Evolutionary conservation across 2,888 invertebrate species (phyloP).

Genomic region (Tipula confusa): DNA sequence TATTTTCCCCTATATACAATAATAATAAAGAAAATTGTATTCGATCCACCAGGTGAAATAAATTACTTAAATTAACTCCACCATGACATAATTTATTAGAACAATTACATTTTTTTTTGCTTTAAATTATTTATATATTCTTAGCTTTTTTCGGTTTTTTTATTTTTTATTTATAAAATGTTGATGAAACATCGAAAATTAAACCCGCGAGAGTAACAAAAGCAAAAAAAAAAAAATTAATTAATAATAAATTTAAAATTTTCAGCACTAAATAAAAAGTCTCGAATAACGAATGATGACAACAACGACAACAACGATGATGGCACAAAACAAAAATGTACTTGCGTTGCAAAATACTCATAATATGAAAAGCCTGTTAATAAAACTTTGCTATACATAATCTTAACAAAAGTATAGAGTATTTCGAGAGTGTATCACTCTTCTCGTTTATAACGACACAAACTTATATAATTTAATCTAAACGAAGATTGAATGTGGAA

Average conservation of each 20-base stretch:
- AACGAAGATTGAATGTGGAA: neutral
- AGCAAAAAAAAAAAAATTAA: neutral
- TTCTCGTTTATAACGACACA: neutral
- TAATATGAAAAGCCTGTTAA: neutral
- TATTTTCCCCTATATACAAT: neutral
- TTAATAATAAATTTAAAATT: neutral
- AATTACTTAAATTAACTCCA: neutral
- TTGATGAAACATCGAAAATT: conserved; percentile 3
- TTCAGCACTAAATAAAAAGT: neutral
- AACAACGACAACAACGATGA: neutral
- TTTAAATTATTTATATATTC: neutral
- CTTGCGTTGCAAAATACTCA: neutral
- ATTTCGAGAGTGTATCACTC: neutral
- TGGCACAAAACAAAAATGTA: neutral
- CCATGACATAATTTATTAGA: neutral
- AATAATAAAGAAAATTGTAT: neutral
- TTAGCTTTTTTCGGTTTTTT: neutral
- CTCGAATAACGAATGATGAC: neutral
- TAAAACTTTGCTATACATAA: neutral
- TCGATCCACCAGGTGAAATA: neutral
- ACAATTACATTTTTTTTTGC: neutral
- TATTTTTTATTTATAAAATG: too few species aligned
- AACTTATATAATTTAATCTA: neutral
- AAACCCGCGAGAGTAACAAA: neutral
- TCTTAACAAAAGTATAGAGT: neutral